Conservation (phyloP, 2,888 invertebrate genomes). For the Lampropteryx suffumata region DNA sequence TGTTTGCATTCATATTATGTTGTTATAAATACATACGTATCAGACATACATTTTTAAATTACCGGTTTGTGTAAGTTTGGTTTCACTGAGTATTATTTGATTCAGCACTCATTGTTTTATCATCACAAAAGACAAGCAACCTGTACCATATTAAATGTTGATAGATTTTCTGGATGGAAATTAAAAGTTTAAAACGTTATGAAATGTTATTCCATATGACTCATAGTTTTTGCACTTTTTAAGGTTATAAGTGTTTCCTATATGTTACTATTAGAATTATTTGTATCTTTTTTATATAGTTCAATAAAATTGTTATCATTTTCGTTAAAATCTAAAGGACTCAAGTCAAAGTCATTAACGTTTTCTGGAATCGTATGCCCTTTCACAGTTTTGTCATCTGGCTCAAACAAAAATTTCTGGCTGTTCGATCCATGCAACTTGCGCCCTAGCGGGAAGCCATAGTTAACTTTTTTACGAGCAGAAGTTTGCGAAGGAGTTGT, state of each 20-base stretch:
- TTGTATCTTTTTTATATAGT: conserved; percentile 21
- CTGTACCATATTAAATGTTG: too few species aligned
- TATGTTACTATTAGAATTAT: conserved; percentile 5
- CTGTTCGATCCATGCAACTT: neutral
- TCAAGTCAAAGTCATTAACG: neutral
- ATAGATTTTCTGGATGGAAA: too few species aligned
- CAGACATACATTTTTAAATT: too few species aligned
- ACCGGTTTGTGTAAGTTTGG: too few species aligned
- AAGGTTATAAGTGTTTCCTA: neutral
- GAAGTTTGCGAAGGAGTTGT: neutral
- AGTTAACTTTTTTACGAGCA: conserved; percentile 4
- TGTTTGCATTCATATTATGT: too few species aligned
- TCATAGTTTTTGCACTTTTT: neutral
- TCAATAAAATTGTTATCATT: conserved; percentile 15
- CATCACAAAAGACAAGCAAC: too few species aligned
- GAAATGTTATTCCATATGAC: too few species aligned
- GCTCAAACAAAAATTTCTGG: neutral
- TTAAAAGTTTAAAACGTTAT: too few species aligned
- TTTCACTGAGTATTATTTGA: too few species aligned
- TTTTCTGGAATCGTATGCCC: neutral
- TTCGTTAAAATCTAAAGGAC: conserved; percentile 6
- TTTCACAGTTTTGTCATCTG: neutral
- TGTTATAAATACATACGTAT: too few species aligned
- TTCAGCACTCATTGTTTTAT: too few species aligned
- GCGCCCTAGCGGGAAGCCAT: neutral